phyloP scores from a whole-genome alignment of 2,888 invertebrate species.

The Epinotia brunnichana region DNA sequence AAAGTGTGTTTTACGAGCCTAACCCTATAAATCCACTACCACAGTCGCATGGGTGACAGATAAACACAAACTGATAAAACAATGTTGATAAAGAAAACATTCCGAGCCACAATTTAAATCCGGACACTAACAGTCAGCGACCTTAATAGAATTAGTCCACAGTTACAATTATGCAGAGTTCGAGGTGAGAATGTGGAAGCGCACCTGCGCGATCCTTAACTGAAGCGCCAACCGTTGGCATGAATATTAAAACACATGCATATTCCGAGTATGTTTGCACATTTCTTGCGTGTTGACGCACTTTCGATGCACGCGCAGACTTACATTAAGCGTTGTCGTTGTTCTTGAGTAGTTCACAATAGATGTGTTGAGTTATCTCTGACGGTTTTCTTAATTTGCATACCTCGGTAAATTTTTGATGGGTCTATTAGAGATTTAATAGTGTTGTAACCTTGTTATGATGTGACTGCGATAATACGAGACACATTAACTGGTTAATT shows the following conservation, averaged over 20 bases:
- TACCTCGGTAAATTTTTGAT: too few relatives aligned
- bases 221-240: slow-evolving; percentile 63
- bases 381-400: too few relatives aligned
- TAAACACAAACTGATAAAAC: not conserved
- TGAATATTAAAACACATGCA: slow-evolving; percentile 80
- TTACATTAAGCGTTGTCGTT: slow-evolving; percentile 32
- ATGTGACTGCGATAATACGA: too few relatives aligned
- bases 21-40: not conserved
- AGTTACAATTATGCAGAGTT: slow-evolving; percentile 31
- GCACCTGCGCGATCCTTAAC: slow-evolving; percentile 53
- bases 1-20: too few relatives aligned
- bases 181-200: slow-evolving; percentile 42
- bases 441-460: too few relatives aligned
- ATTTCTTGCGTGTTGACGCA: slow-evolving; percentile 68
- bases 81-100: not conserved
- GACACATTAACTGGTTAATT: too few relatives aligned
- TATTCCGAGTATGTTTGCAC: slow-evolving; percentile 75
- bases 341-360: not conserved
- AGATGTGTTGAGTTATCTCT: too few relatives aligned
- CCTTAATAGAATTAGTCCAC: slow-evolving; percentile 32
- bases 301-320: slow-evolving; percentile 49
- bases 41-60: not conserved
- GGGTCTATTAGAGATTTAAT: too few relatives aligned
- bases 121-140: slow-evolving; percentile 2
- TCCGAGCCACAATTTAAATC: not conserved